Conservation (phyloP, 2,113 vertebrate species). For the Heterotis niloticus region DNA sequence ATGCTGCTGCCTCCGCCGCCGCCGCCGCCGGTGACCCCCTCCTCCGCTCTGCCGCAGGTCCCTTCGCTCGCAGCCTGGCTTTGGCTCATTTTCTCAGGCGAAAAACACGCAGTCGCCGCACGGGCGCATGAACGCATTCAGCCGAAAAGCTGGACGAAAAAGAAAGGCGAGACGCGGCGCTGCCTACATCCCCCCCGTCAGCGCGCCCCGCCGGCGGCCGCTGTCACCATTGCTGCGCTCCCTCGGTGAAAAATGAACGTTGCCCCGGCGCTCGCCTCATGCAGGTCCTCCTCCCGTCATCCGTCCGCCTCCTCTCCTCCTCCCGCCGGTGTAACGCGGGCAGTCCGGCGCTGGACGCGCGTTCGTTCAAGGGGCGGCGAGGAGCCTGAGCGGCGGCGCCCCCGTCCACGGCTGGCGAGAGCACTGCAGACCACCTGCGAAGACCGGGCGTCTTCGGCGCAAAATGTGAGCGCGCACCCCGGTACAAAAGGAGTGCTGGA, state of each 20-base stretch:
- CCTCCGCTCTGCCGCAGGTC: conserved; percentile 41
- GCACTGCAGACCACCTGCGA: too few relatives aligned
- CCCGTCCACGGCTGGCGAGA: too few relatives aligned
- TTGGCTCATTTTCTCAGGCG: conserved; percentile 50
- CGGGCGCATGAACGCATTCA: background rate
- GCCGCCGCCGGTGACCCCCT: conserved; percentile 37
- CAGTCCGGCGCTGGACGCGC: too few relatives aligned
- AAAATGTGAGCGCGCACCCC: too few relatives aligned
- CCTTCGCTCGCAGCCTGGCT: conserved; percentile 50
- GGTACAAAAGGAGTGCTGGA: too few relatives aligned
- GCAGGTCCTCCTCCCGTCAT: too few relatives aligned
- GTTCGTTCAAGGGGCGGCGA: too few relatives aligned
- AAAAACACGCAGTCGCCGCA: background rate
- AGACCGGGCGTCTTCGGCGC: too few relatives aligned
- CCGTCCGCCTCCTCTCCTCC: too few relatives aligned
- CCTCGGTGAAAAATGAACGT: conserved; percentile 16
- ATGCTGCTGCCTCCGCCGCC: conserved; percentile 35
- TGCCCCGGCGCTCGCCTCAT: background rate
- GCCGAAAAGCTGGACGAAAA: background rate
- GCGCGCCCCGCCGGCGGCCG: conserved; percentile 21
- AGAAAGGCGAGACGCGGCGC: background rate
- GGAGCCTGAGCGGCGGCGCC: too few relatives aligned
- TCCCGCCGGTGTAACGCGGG: too few relatives aligned
- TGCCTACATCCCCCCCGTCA: conserved; percentile 23
- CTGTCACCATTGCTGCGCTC: conserved; percentile 17